Base-by-base conservation (phyloP, 2,888 invertebrate genomes). In the Saturnia japonica region DNA sequence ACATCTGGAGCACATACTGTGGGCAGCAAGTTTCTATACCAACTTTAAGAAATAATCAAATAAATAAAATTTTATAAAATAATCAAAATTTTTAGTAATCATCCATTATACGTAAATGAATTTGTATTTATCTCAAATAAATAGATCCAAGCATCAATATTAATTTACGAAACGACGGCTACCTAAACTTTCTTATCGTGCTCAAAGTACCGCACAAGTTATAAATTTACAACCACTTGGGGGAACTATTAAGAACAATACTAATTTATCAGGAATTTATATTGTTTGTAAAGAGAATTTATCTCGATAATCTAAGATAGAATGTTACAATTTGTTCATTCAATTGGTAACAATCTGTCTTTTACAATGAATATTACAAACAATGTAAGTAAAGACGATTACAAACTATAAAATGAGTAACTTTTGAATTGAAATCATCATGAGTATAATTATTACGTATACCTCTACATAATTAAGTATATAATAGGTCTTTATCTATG, bases 201-300 rank as follows among this genome's bases (percentile, higher is more conserved):
- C 45, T 67, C 34, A 68, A 68, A 71, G 68, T 62, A 28, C 68
- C 62, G 34, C 64, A 6, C 42, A 68, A 64, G 68, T 71, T 67
- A 42, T 22, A 62, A 68, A 45, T 57, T 67, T 22, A 62, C 34
- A 60, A 71, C 68, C 60, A 68, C 68, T 68, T 60, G 47, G 57
- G 60, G 34, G 60, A 62, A 64, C 62, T 64, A 51, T 40, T 62
- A 51, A 67, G 42, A 25, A 51, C 51, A 64, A 51, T n/a, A 64
- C 62, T 64, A 68, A 68, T 68, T 68, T 68, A 68, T 71, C 28
- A 68, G 42, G 64, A 64, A 68, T 51, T 71, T 64, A 57, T 67
- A 70, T 70, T 70, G 70, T 67, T 54, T 70, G 51, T 51, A 25
- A 54, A 67, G 54, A 64, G 40, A 64, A 64, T 64, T 64, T 40